Conservation (phyloP, 2,888 invertebrate genomes). For the Caenorhabditis uteleia region DNA sequence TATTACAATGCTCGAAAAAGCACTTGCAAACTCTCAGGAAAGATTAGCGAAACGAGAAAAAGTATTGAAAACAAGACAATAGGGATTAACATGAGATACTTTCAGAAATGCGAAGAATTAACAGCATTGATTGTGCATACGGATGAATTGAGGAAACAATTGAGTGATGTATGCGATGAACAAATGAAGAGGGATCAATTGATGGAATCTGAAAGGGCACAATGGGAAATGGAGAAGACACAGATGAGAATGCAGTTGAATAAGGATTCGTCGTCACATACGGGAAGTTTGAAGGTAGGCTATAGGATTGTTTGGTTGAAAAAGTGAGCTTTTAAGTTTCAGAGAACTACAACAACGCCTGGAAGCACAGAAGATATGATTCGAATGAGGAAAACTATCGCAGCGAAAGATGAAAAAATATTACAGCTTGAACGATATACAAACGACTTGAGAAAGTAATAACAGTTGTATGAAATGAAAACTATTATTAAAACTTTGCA, state of each 20-base stretch:
- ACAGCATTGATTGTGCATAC: constrained; percentile 20
- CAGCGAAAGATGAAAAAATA: constrained; percentile 63
- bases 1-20: constrained; percentile 89
- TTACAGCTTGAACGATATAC: constrained; percentile 59
- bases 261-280: constrained; percentile 44
- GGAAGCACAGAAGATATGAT: constrained; percentile 46
- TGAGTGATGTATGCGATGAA: constrained; percentile 40
- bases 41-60: constrained; percentile 77
- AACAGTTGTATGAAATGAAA: not conserved
- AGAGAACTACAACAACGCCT: constrained; percentile 23
- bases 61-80: constrained; percentile 19
- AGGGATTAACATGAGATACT: not conserved
- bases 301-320: not conserved
- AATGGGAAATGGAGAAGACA: constrained; percentile 84
- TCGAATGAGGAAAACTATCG: constrained; percentile 53
- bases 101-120: constrained; percentile 48
- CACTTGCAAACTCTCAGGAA: constrained; percentile 86
- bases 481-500: constrained; percentile 9
- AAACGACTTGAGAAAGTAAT: constrained; percentile 51
- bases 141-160: constrained; percentile 36
- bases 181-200: constrained; percentile 77
- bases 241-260: constrained; percentile 72
- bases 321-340: constrained; percentile 3
- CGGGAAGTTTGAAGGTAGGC: constrained; percentile 45
- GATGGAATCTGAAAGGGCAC: constrained; percentile 76